Evolutionary conservation across 2,797 vertebrate species (phyloP), one percentile per base, ranked within the genome.

Genomic region (Novumbra hubbsi): DNA sequence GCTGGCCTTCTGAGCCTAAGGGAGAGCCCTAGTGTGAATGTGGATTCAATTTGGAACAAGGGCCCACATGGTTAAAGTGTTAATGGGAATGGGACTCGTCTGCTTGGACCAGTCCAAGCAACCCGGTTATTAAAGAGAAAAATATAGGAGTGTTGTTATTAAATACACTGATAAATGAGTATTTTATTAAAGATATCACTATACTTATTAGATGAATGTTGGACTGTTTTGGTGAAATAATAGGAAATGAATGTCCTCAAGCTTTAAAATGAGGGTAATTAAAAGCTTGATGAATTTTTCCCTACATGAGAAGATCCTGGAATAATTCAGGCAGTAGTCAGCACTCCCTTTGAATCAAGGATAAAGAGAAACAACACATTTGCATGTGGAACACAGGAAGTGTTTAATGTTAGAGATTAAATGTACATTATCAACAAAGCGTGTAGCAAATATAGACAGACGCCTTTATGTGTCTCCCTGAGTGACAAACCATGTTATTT

Each of bases 241-340:
- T 3, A 9, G 30, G 16, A 49, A 30, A 52, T 34, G n/a, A 12
- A 81, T 77, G 73, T 82, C 21, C 84, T 88, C 83, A 16, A 11
- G 17, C 65, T 66, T 50, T 8, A 62, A 60, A 73, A 67, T 60
- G 74, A 76, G 67, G 74, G 50, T 62, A 77, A 88, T 89, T 88
- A 85, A 84, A 89, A 90, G 85, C 86, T 88, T 84, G 75, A 72
- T 34, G 68, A 81, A 74, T 80, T 84, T 5, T 32, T 64, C 62
- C 74, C 70, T 80, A 49, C 65, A 34, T 21, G 70, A 81, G 81
- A 65, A 73, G 50, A 78, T 38, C 34, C 34, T 38, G 63, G n/a
- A 73, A 74, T 81, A 80, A 83, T 82, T 77, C 80, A 71, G 73
- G 80, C 80, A 73, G 21, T 60, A 60, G 55, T 73, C 68, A n/a